A percentile compares a stretch with the other conserved stretches of the same genome.
Conservation (phyloP, 2,113 vertebrate genomes). For the Heterocephalus glaber region DNA sequence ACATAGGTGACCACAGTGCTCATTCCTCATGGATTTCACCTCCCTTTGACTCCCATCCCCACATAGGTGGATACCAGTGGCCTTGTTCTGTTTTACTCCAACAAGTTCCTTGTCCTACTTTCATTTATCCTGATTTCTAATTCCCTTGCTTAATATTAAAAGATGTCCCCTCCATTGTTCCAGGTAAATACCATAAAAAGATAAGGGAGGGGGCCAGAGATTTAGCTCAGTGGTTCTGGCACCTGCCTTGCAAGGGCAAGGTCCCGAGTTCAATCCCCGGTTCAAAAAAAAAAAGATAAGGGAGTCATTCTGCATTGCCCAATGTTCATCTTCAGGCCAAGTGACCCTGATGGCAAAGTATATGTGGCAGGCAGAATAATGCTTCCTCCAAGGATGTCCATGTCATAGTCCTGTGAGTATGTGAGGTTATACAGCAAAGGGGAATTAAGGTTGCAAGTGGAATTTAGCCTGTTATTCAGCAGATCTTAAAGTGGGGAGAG, state of each 20-base stretch:
- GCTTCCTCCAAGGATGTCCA: not conserved
- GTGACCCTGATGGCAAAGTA: not conserved
- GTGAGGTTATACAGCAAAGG: not conserved
- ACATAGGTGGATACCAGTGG: not conserved
- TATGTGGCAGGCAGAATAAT: not conserved
- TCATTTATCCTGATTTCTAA: slow-evolving; percentile 26
- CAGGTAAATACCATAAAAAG: not conserved
- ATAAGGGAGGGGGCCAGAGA: no score
- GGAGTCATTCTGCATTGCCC: not conserved
- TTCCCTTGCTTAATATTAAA: slow-evolving; percentile 47
- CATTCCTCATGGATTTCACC: not conserved
- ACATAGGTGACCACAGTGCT: not conserved
- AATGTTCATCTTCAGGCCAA: not conserved
- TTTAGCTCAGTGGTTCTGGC: no score
- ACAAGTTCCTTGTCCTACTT: slow-evolving; percentile 9
- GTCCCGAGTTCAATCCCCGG: no score
- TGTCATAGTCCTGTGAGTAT: not conserved
- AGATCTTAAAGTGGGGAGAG: not conserved
- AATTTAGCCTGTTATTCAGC: not conserved
- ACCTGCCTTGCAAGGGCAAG: no score
- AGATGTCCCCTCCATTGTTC: not conserved
- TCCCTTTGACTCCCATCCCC: not conserved
- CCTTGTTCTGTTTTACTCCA: not conserved
- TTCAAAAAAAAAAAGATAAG: slow-evolving; percentile 3
- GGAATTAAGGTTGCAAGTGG: not conserved